A percentile compares a stretch with the other conserved stretches of the same genome.
Evolutionary conservation across 2,888 invertebrate genomes (phyloP).

Genomic region (Sminthurides aquaticus): DNA sequence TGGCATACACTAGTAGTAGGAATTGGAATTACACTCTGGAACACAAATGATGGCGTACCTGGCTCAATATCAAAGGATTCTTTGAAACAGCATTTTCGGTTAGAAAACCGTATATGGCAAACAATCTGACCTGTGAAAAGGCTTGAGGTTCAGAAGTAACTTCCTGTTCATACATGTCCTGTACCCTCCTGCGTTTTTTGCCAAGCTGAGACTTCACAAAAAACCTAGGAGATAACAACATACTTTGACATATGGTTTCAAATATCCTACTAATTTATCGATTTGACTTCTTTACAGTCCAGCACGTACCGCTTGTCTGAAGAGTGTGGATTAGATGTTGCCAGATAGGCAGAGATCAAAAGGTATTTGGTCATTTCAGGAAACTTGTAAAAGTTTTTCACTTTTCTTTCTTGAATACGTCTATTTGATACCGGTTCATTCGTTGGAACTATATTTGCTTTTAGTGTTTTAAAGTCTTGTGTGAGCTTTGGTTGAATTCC

Average conservation of each 20-base stretch:
- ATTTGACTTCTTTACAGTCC: neutral
- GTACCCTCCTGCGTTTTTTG: conserved; percentile 58
- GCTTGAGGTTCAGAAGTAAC: conserved; percentile 54
- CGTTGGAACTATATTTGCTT: conserved; percentile 27
- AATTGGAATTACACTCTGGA: neutral
- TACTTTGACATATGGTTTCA: neutral
- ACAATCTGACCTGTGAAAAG: conserved; percentile 69
- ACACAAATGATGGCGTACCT: conserved; percentile 8
- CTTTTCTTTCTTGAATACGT: neutral
- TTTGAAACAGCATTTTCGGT: conserved; percentile 20
- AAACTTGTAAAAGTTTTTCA: conserved; percentile 46
- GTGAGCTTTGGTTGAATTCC: conserved; percentile 30
- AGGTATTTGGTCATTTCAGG: conserved; percentile 86
- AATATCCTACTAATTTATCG: neutral
- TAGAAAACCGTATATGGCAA: conserved; percentile 60
- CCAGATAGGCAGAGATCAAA: conserved; percentile 81
- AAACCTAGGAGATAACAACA: conserved; percentile 1
- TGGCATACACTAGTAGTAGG: neutral
- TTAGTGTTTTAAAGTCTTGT: conserved; percentile 31
- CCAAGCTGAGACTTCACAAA: conserved; percentile 20
- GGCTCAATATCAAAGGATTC: conserved; percentile 16
- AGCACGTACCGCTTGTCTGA: conserved; percentile 67
- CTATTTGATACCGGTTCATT: neutral
- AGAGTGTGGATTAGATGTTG: conserved; percentile 84
- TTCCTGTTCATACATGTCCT: conserved; percentile 55